These are phyloP conservation scores for Pica pica DNA, from an alignment of 2,113 vertebrate species.

Conservation along the genomic window DNA sequence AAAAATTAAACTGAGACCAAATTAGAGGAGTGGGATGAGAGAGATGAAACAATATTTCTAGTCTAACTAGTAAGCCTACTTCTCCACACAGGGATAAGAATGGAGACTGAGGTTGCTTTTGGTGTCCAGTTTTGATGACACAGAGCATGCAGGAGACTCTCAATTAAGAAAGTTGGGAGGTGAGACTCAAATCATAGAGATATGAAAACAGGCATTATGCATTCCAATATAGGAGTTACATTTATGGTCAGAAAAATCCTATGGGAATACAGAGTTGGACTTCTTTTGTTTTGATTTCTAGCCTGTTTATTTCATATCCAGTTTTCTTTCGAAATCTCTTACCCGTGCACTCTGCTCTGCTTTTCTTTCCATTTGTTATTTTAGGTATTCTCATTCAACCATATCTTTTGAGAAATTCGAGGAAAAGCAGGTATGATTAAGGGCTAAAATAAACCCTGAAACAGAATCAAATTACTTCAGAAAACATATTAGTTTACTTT, in stretches of 20 bases:
- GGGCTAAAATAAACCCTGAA: conserved; percentile 34
- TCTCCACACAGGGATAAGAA: background rate
- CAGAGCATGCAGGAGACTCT: background rate
- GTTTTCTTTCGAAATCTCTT: conserved; percentile 29
- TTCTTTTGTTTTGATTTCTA: background rate
- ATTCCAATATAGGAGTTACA: background rate
- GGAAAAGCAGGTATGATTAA: conserved; percentile 48
- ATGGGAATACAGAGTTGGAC: background rate
- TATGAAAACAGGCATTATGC: background rate
- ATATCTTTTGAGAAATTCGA: conserved; percentile 55
- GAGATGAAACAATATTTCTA: background rate
- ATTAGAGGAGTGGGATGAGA: background rate
- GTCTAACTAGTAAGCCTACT: background rate
- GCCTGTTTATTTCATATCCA: background rate
- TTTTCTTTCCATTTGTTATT: conserved; percentile 53
- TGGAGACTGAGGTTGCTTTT: background rate
- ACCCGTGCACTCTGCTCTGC: background rate
- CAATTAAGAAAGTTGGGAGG: background rate
- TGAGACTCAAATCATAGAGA: background rate
- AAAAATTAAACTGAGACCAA: background rate
- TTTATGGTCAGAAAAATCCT: conserved; percentile 9
- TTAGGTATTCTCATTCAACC: conserved; percentile 49
- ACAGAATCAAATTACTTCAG: conserved; percentile 61
- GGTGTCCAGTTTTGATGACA: background rate
- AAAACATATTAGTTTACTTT: conserved; percentile 64